Evolutionary conservation across 92 coral and sea anemone genomes (phyloP), one percentile per base, ranked within the genome.

Genomic region (Zoanthus sociatus): DNA sequence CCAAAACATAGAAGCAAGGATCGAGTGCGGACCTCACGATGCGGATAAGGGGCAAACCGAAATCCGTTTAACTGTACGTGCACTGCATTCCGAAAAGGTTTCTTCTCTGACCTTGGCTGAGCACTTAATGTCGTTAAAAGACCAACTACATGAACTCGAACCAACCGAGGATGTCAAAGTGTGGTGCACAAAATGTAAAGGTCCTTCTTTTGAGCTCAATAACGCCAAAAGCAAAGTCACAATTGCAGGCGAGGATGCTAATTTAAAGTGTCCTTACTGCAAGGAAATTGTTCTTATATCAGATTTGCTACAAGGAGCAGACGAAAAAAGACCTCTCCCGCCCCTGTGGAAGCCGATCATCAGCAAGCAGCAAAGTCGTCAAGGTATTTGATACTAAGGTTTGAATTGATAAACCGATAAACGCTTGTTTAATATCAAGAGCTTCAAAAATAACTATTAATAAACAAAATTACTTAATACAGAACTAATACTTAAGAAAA

Each of bases 151-250:
- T 11, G n/a, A 64, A 33, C 16, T 79, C 12, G 73, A 56, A 42
- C 84, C 84, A 61, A 64, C 84, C 18, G 16, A 17, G 63, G 84
- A 79, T 58, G 37, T 79, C 10, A 63, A 73, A 63, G 37, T 45
- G n/a, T 42, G 33, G 73, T 79, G 84, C 72, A 79, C 84, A 44
- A 69, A 79, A 64, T 79, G 84, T 79, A 26, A 60, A 30, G 12
- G n/a, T 12, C 73, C 20, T 18, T 79, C 44, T 20, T 45, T 79
- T 58, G 46, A 17, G 20, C 9, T 79, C 48, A 56, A 37, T 9
- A 73, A 79, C 30, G 84, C 45, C 44, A 37, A 15, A 60, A 45
- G 12, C 18, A 42, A 42, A 63, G 11, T 45, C 20, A 45, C 31
- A 31, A 60, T 32, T 8, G 32, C 8, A 6, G 54, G 32, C 16